Evolutionary conservation across 2,797 vertebrate genomes (phyloP), one percentile per base, ranked within the genome.

Genomic region (Microhierax caerulescens): DNA sequence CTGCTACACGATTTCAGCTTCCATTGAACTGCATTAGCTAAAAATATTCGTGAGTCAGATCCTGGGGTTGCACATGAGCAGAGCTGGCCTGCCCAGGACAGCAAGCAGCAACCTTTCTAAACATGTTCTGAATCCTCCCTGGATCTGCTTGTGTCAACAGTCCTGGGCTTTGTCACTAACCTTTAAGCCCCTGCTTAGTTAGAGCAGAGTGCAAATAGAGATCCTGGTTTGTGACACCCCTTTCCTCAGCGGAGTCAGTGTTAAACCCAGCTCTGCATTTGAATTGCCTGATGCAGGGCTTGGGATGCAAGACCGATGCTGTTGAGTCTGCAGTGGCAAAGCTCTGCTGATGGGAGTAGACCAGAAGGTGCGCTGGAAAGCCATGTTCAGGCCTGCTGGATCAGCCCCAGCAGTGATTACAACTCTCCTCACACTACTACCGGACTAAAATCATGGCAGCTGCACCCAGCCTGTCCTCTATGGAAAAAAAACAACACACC

Each of bases 21-120:
- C 67, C 0, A 1, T 56, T 81, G 73, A 79, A 28, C 51, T 86
- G 43, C 67, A 34, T 73, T 86, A 63, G 43, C 63, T 88, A 88
- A 81, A 91, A 96, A 53, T 79, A 72, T 65, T 86, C 50, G 12
- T n/a, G 28, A 57, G 14, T 93, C 47, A 90, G 86, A 67, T 86
- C 37, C 34, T 0, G 2, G 41, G 16, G 11, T 28, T 88, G 34
- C 19, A 39, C 1, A 7, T 0, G 5, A 36, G 21, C 47, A 65
- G 63, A 80, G 11, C 37, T 88, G 76, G 10, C 25, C 72, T 89
- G 48, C 36, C 51, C 5, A 4, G 45, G 50, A 51, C 39, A 41
- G 51, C 21, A 37, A 50, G 28, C 48, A 87, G 39, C 37, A 70
- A 36, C 53, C 21, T 88, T 75, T 75, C 34, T 11, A 67, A 95